Percentiles rank a stretch among this genome's conserved stretches.
Evolutionary conservation across 2,113 vertebrate genomes (phyloP).

Genomic region (Aplodontia rufa): DNA sequence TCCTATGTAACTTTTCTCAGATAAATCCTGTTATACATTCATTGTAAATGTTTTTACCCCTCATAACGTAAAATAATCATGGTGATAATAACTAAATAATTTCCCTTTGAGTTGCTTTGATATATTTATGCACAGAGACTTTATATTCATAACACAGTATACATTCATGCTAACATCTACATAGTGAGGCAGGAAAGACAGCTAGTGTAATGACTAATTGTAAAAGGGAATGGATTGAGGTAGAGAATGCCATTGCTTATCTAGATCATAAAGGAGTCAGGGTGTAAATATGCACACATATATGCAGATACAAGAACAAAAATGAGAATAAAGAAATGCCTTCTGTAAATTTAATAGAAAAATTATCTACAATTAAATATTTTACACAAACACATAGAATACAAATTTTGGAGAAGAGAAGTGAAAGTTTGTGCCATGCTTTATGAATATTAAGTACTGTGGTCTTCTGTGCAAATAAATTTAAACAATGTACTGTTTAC

Average conservation of each 20-base stretch:
- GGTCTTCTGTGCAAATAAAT: not conserved
- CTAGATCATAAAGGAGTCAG: not conserved
- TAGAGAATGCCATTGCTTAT: not conserved
- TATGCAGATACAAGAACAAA: fast-evolving
- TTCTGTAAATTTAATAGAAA: not conserved
- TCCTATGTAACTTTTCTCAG: not conserved
- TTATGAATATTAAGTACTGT: not conserved
- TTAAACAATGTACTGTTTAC: not conserved
- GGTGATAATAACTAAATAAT: not conserved
- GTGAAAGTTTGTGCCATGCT: not conserved
- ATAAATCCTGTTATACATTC: not conserved
- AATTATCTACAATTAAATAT: not conserved
- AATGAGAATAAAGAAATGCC: not conserved
- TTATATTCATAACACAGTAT: not conserved
- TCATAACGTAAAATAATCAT: not conserved
- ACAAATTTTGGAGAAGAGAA: not conserved
- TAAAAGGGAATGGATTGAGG: not conserved
- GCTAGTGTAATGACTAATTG: not conserved
- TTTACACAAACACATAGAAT: not conserved
- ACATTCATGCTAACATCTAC: not conserved
- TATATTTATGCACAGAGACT: not conserved
- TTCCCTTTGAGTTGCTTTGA: not conserved
- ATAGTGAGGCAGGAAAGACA: not conserved
- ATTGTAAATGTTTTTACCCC: not conserved
- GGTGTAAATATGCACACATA: not conserved